Evolutionary conservation across 2,888 invertebrate genomes (phyloP).

Genomic region (Drosophila sordidapex): DNA sequence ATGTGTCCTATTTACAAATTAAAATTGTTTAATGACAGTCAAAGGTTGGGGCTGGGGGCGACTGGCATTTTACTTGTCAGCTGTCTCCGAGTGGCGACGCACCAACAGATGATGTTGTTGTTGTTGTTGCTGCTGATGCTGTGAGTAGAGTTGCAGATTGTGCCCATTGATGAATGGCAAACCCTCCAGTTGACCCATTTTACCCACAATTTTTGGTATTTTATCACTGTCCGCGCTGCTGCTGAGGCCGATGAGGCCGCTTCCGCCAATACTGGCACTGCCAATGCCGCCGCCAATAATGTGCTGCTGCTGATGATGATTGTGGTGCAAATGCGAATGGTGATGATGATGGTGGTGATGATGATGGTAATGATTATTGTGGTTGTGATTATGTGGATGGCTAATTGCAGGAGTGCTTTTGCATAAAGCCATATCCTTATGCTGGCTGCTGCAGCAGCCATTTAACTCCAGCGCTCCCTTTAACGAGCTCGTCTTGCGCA

Average conservation of each 20-base stretch:
- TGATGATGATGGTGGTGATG: constrained; percentile 46
- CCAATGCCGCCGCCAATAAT: constrained; percentile 65
- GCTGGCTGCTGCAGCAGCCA: constrained; percentile 35
- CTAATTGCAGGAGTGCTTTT: constrained; percentile 80
- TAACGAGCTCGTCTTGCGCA: constrained; percentile 82
- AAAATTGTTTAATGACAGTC: constrained; percentile 41
- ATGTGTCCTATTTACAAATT: constrained; percentile 57
- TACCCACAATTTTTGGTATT: constrained; percentile 85
- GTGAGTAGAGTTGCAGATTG: constrained; percentile 43
- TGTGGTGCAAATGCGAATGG: constrained; percentile 45
- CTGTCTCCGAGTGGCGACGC: constrained; percentile 82
- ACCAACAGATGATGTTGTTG: constrained; percentile 67
- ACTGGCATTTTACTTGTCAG: constrained; percentile 54
- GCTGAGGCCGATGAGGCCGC: constrained; percentile 59
- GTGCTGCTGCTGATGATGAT: constrained; percentile 45
- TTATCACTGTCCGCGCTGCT: constrained; percentile 82
- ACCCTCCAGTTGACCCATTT: constrained; percentile 82
- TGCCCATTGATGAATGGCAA: constrained; percentile 71
- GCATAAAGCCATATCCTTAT: constrained; percentile 68
- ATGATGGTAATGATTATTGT: constrained; percentile 44
- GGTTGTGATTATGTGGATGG: constrained; percentile 44
- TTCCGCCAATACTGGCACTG: constrained; percentile 68
- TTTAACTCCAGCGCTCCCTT: constrained; percentile 76
- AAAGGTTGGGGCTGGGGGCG: constrained; percentile 5
- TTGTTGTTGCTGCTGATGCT: constrained; percentile 35